Evolutionary conservation across 1,140 invertebrate species (phyloP), one percentile per base, ranked within the genome.

Genomic region (Ostrea denselamellosa): DNA sequence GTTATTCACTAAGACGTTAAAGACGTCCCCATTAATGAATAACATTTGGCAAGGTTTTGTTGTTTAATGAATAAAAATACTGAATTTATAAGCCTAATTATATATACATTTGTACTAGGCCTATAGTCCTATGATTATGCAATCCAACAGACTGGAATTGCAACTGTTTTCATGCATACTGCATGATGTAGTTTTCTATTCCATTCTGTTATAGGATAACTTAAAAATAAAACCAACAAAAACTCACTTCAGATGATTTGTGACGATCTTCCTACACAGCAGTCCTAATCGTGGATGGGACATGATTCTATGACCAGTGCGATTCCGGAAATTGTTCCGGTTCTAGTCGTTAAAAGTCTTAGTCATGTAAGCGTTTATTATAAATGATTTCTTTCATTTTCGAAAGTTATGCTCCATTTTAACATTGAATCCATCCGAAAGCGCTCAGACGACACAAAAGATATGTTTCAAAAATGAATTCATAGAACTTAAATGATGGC

Each of bases 401-500:
- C 8, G 10, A 0, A 34, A 28, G 0, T 9, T 10, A 77, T 14
- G 68, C 68, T 8, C 17, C 28, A 9, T 22, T 14, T 12, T 77
- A 28, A 77, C 68, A 77, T 28, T 17, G 68, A 77, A 25, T 14
- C 28, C 25, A 77, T 14, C 68, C 68, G 68, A 77, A 71, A 77
- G 68, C 68, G 68, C 68, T 77, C 68, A 77, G 68, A 77, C 68
- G 68, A 77, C 68, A 77, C 22, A 77, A 77, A 34, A 25, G 14
- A 28, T 77, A 14, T 25, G 8, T 4, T 28, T 28, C 28, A 25
- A 28, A 34, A 77, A 28, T 34, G 56, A 62, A 62, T 62, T 28
- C 28, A 14, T 77, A 77, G 28, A 34, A 34, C 9, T 77, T 77
- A 34, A 77, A 77, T 17, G 68, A 77, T 77, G 68, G 22, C 68